Conservation (phyloP, 2,113 vertebrate genomes). For the Hippocampus comes region DNA sequence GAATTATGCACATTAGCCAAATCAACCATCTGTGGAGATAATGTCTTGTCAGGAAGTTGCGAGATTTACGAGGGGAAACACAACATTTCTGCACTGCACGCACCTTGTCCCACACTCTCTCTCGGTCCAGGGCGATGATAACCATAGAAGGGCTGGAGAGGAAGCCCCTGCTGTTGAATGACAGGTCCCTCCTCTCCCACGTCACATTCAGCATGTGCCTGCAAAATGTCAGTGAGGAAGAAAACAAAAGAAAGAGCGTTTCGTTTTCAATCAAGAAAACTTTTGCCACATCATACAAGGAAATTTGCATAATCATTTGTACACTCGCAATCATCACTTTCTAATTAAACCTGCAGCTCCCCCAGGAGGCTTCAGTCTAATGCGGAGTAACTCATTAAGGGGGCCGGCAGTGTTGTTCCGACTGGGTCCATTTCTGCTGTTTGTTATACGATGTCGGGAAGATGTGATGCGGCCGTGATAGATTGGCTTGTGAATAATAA, state of each 20-base stretch:
- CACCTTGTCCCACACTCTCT: conserved; percentile 97
- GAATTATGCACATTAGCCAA: neutral
- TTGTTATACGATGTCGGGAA: conserved; percentile 25
- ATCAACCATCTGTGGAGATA: neutral
- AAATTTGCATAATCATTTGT: conserved; percentile 44
- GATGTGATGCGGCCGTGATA: conserved; percentile 7
- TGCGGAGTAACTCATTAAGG: conserved; percentile 53
- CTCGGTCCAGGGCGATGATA: conserved; percentile 87
- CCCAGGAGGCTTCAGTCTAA: conserved; percentile 52
- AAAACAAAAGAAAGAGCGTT: neutral
- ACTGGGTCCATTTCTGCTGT: conserved; percentile 23
- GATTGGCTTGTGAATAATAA: conserved; percentile 33
- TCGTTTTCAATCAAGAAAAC: conserved; percentile 24
- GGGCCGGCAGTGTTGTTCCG: conserved; percentile 26
- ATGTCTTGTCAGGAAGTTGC: neutral
- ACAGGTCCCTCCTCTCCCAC: conserved; percentile 90
- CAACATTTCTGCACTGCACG: neutral
- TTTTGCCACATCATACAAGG: neutral
- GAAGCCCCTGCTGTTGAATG: conserved; percentile 91
- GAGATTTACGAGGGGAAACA: neutral
- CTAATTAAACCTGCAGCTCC: conserved; percentile 62
- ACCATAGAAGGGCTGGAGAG: conserved; percentile 89
- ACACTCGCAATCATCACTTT: conserved; percentile 36
- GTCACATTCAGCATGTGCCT: conserved; percentile 94
- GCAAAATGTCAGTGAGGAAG: conserved; percentile 14